Conservation (phyloP, 2,888 invertebrate species). For the Octonoba sinensis region DNA sequence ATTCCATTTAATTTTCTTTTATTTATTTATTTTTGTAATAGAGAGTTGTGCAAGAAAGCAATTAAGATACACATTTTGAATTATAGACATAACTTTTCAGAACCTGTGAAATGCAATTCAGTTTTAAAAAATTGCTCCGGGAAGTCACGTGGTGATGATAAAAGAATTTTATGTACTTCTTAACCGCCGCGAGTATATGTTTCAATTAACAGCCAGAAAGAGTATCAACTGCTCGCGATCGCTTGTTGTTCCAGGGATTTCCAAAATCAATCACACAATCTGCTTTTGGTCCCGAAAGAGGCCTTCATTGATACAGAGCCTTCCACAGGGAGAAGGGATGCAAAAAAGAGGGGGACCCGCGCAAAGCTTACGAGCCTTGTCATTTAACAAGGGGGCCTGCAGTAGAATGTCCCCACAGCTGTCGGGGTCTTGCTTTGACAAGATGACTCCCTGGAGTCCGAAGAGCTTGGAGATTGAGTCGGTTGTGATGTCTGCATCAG, state of each 20-base stretch:
- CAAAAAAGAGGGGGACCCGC: too few species aligned
- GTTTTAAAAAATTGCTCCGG: too few species aligned
- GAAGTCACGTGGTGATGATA: too few species aligned
- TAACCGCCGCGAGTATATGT: neutral
- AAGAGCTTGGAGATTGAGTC: slow-evolving; percentile 1
- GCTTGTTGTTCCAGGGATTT: slow-evolving; percentile 12
- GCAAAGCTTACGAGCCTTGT: too few species aligned
- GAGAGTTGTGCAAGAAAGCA: too few species aligned
- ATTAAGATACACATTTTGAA: too few species aligned
- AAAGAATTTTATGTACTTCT: too few species aligned
- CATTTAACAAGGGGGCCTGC: neutral
- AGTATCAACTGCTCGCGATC: neutral
- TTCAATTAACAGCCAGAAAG: slow-evolving; percentile 17
- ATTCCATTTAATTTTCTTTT: too few species aligned
- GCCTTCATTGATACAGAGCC: neutral
- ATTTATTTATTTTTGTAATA: too few species aligned
- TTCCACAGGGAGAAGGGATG: too few species aligned
- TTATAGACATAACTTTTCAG: too few species aligned
- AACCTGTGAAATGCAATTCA: too few species aligned
- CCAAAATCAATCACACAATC: slow-evolving; percentile 56
- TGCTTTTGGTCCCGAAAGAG: slow-evolving; percentile 42
- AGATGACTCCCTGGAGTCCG: slow-evolving; percentile 54
- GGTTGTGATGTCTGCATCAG: slow-evolving; percentile 59
- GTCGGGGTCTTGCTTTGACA: slow-evolving; percentile 55
- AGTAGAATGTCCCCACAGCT: slow-evolving; percentile 30